These are phyloP conservation scores for Habropoda laboriosa DNA, from an alignment of 1,140 invertebrate species.

Conservation along the genomic window DNA sequence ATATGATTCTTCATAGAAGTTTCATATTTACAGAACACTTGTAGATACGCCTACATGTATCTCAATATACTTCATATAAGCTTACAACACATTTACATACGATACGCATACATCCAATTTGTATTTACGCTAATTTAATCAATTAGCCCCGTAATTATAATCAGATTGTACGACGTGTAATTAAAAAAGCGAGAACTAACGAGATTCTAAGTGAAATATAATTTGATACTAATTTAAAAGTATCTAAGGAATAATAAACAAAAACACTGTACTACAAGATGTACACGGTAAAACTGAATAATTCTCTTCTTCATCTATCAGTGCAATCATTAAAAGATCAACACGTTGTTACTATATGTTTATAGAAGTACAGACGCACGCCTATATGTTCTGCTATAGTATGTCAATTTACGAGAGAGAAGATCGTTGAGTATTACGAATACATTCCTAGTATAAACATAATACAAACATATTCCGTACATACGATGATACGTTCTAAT, in stretches of 20 bases:
- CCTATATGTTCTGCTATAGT: background rate
- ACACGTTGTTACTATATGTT: conserved; percentile 44
- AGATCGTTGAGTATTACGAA: background rate
- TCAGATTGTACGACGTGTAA: conserved; percentile 11
- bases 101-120: conserved; percentile 47
- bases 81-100: conserved; percentile 50
- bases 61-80: conserved; percentile 31
- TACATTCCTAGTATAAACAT: too few relatives aligned
- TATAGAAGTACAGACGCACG: conserved; percentile 18
- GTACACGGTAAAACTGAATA: conserved; percentile 25
- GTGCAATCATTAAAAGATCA: conserved; percentile 47
- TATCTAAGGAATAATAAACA: background rate
- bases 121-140: conserved; percentile 33
- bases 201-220: conserved; percentile 35
- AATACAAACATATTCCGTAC: background rate
- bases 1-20: conserved; percentile 32
- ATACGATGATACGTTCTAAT: background rate
- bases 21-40: conserved; percentile 22
- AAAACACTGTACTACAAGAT: background rate
- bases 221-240: background rate
- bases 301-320: background rate
- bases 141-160: conserved; percentile 41
- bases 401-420: background rate
- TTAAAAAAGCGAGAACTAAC: conserved; percentile 40
- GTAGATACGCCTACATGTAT: conserved; percentile 54